phyloP scores from a whole-genome alignment of 1,140 invertebrate genomes.

The Dysdera silvatica region DNA sequence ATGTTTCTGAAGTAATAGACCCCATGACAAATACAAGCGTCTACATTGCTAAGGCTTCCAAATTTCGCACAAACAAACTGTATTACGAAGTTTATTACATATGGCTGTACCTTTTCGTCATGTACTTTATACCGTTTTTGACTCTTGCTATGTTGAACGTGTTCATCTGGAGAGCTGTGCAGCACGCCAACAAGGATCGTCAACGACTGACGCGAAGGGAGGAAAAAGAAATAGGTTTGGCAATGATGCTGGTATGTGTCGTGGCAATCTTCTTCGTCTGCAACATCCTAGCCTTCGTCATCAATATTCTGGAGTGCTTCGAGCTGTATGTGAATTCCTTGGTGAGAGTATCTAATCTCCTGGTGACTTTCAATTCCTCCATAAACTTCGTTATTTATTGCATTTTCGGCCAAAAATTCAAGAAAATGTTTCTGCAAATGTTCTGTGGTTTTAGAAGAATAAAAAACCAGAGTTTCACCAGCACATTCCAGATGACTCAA shows the following conservation, averaged over 20 bases:
- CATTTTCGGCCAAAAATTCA: slow-evolving; percentile 90
- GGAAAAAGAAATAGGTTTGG: slow-evolving; percentile 75
- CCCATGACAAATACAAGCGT: slow-evolving; percentile 30
- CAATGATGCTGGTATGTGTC: slow-evolving; percentile 90
- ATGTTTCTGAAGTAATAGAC: slow-evolving; percentile 30
- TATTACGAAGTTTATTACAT: slow-evolving; percentile 69
- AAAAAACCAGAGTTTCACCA: slow-evolving; percentile 25
- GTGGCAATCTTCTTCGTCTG: slow-evolving; percentile 85
- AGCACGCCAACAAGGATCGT: slow-evolving; percentile 68
- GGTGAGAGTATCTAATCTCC: slow-evolving; percentile 55
- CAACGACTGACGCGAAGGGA: slow-evolving; percentile 66
- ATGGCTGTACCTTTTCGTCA: slow-evolving; percentile 28
- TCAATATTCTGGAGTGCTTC: slow-evolving; percentile 71
- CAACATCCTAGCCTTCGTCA: slow-evolving; percentile 79
- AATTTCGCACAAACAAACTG: slow-evolving; percentile 58
- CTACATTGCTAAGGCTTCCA: slow-evolving; percentile 56
- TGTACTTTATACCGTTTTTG: slow-evolving; percentile 74
- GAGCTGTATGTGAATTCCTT: slow-evolving; percentile 4
- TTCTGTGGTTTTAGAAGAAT: slow-evolving; percentile 1
- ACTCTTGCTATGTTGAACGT: slow-evolving; percentile 77
- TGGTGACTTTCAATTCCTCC: slow-evolving; percentile 92
- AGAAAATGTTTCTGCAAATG: slow-evolving; percentile 25
- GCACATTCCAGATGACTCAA: slow-evolving; percentile 20
- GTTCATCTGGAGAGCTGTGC: slow-evolving; percentile 63
- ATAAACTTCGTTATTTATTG: slow-evolving; percentile 97